Evolutionary conservation across 2,888 invertebrate species (phyloP).

Genomic region (Pherbina coryleti): DNA sequence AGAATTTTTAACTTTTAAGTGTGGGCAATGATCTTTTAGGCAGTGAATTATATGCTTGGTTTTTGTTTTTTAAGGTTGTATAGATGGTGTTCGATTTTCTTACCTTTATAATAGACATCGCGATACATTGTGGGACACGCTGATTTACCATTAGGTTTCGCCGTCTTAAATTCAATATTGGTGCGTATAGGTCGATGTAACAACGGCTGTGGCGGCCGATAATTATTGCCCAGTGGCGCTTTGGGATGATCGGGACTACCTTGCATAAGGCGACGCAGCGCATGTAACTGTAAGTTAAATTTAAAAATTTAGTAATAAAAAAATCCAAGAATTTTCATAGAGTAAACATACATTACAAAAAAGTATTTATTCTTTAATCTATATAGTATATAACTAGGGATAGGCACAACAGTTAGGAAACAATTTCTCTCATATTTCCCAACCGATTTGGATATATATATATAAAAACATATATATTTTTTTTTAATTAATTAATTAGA

Average conservation of each 20-base stretch:
- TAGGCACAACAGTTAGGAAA: too few relatives aligned
- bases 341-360: too few relatives aligned
- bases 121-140: conserved; percentile 93
- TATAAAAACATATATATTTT: too few relatives aligned
- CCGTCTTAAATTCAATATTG: conserved; percentile 93
- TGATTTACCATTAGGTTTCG: conserved; percentile 82
- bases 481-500: too few relatives aligned
- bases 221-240: conserved; percentile 94
- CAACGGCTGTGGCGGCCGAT: conserved; percentile 91
- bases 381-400: too few relatives aligned
- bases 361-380: too few relatives aligned
- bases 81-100: conserved; percentile 37
- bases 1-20: neutral
- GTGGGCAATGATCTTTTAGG: neutral
- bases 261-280: conserved; percentile 87
- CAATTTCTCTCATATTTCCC: too few relatives aligned
- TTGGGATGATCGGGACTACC: conserved; percentile 88
- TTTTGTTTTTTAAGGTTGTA: neutral
- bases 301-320: neutral
- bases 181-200: conserved; percentile 95
- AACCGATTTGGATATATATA: too few relatives aligned
- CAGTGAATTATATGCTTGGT: neutral
- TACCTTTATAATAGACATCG: conserved; percentile 92
- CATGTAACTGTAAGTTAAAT: conserved; percentile 77
- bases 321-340: neutral